Evolutionary conservation across 1,140 invertebrate genomes (phyloP), one percentile per base, ranked within the genome.

Genomic region (Hypsibius dujardini): DNA sequence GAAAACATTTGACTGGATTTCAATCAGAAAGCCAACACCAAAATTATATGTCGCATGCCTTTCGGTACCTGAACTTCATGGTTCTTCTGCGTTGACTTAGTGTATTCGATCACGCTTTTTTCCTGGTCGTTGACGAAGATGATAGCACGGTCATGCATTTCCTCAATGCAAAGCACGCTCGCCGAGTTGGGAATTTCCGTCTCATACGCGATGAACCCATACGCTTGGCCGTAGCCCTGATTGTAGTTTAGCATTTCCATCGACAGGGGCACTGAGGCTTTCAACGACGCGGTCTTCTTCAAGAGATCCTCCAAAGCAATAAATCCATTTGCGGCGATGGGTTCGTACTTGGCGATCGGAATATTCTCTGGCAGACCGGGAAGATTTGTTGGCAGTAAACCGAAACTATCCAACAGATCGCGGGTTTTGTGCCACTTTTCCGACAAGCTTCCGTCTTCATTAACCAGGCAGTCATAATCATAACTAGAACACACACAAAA

Each of bases 401-500:
- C 67, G 28, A 70, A 70, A 59, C 74, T 72, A 12, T 79, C 80
- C 45, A 81, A 72, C 40, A 77, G 74, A n/a, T 81, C 77, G 74
- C 78, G 75, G 12, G 80, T 76, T 7, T 75, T 74, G 69, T 78
- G 75, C 74, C 81, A 82, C 72, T 81, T 80, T 7, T 74, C 72
- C 47, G 79, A 80, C 60, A 77, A 75, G 47, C 79, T 76, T 3
- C 80, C 79, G 45, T 78, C 74, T 78, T 85, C 84, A 3, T 79
- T 79, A 67, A 85, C 72, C 7, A 80, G 78, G 0, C 81, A 81
- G 75, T 83, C 81, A 75, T 83, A 83, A 75, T 83, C 79, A 42
- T 67, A 67, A 42, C 62, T 28, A 28, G 28, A 28, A 28, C 28
- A 28, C 28, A 60, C 69, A 28, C 28, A 28, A 28, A 28, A 28